phyloP scores from a whole-genome alignment of 2,888 invertebrate species.

The Dascillus cervinus region DNA sequence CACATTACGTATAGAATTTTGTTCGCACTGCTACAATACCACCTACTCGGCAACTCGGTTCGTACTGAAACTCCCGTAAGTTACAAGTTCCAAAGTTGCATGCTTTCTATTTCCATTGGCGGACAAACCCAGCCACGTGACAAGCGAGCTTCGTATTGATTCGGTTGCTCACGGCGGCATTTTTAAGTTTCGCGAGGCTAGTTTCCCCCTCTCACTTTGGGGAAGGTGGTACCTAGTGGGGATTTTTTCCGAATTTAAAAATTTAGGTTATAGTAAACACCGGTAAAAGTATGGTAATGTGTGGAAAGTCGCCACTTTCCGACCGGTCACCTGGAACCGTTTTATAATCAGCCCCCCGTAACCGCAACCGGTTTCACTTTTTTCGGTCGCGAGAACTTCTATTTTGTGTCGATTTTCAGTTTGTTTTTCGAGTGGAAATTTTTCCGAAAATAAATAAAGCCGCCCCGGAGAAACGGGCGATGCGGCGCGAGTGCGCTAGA shows the following conservation, averaged over 20 bases:
- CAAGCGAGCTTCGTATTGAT: slow-evolving; percentile 59
- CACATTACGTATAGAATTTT: slow-evolving; percentile 41
- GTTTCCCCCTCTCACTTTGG: slow-evolving; percentile 16
- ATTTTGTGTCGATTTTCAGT: slow-evolving; percentile 35
- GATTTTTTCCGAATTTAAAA: slow-evolving; percentile 23
- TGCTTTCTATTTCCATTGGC: slow-evolving; percentile 10
- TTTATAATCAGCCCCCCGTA: slow-evolving; percentile 7
- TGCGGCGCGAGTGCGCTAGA: slow-evolving; percentile 12
- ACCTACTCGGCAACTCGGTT: slow-evolving; percentile 31
- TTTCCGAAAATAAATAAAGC: slow-evolving; percentile 37
- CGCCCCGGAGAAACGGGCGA: slow-evolving; percentile 18
- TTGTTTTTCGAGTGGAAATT: slow-evolving; percentile 39
- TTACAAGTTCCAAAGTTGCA: slow-evolving; percentile 10
- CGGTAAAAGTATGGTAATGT: slow-evolving; percentile 14
- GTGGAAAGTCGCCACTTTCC: slow-evolving; percentile 18
- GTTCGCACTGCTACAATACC: slow-evolving; percentile 33
- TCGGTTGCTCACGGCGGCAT: slow-evolving; percentile 74
- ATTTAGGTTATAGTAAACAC: slow-evolving; percentile 26
- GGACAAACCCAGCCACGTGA: slow-evolving; percentile 50
- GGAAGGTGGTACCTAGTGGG: slow-evolving; percentile 15
- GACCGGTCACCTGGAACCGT: slow-evolving; percentile 16
- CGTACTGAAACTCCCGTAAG: slow-evolving; percentile 18
- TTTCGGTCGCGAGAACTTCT: too few species aligned
- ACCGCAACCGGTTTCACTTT: too few species aligned
- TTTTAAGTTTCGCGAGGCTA: slow-evolving; percentile 57